Conservation (phyloP, 2,888 invertebrate genomes). For the Thalpophila matura region DNA sequence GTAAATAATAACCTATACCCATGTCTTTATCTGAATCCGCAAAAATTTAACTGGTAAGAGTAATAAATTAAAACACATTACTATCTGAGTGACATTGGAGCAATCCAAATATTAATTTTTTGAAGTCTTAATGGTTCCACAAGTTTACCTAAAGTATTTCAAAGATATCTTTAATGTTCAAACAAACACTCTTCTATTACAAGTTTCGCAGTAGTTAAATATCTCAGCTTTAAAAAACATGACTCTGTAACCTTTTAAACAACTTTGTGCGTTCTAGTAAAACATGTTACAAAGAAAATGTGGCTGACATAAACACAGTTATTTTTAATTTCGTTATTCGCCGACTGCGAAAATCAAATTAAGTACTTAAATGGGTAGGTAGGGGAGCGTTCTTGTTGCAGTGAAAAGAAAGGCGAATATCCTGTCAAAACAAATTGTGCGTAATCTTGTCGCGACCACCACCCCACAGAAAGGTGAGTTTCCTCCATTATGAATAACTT, state of each 20-base stretch:
- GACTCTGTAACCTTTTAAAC: not conserved
- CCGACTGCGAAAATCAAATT: constrained; percentile 71
- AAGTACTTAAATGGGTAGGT: constrained; percentile 66
- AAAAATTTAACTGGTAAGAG: too few relatives aligned
- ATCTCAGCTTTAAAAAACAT: not conserved
- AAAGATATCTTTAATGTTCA: too few relatives aligned
- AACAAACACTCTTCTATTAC: too few relatives aligned
- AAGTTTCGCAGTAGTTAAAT: too few relatives aligned
- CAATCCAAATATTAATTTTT: too few relatives aligned
- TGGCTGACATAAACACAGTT: constrained; percentile 61
- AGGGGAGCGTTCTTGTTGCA: constrained; percentile 34
- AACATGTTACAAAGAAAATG: constrained; percentile 21
- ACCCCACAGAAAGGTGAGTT: constrained; percentile 80
- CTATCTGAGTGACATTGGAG: too few relatives aligned
- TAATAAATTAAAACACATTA: too few relatives aligned
- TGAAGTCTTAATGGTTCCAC: too few relatives aligned
- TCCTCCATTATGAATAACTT: constrained; percentile 84
- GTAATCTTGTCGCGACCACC: constrained; percentile 76
- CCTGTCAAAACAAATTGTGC: constrained; percentile 77
- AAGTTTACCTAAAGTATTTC: too few relatives aligned
- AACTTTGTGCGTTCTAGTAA: constrained; percentile 1
- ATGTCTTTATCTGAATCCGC: too few relatives aligned
- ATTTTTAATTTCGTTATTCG: constrained; percentile 66
- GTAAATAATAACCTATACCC: too few relatives aligned
- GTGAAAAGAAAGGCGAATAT: constrained; percentile 45